Conservation (phyloP, 1,140 invertebrate species). For the Brachionus manjavacas region DNA sequence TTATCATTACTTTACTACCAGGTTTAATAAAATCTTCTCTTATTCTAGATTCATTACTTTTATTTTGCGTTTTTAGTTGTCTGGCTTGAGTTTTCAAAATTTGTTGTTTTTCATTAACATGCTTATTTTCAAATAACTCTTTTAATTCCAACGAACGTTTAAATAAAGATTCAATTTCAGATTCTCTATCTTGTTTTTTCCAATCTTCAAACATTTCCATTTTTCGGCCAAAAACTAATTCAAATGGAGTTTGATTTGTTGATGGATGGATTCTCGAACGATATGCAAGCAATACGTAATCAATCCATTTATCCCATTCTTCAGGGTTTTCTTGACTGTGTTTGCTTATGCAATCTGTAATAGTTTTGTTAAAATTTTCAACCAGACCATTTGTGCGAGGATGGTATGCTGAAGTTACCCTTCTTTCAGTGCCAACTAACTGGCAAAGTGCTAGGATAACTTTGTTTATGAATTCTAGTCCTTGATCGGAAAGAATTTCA, state of each 20-base stretch:
- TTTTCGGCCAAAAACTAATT: conserved; percentile 47
- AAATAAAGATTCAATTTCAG: too few species aligned
- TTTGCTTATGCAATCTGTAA: background rate
- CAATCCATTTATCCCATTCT: background rate
- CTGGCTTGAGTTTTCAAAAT: too few species aligned
- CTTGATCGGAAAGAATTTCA: background rate
- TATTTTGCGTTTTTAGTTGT: too few species aligned
- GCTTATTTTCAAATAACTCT: too few species aligned
- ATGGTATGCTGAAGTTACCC: background rate
- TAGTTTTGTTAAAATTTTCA: background rate
- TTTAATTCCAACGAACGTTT: too few species aligned
- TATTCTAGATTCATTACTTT: too few species aligned
- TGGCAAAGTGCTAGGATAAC: background rate
- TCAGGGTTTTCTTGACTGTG: background rate
- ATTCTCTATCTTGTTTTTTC: background rate
- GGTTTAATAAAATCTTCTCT: too few species aligned
- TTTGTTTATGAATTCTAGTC: background rate
- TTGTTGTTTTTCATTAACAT: too few species aligned
- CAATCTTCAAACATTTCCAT: conserved; percentile 44
- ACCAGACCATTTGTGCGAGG: too few species aligned
- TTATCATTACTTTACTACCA: too few species aligned
- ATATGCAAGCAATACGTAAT: conserved; percentile 48
- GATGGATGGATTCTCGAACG: conserved; percentile 45
- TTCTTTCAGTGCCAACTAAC: background rate
- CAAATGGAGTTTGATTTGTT: conserved; percentile 47